Evolutionary conservation across 2,797 vertebrate species (phyloP), one percentile per base, ranked within the genome.

Genomic region (Staurois parvus): DNA sequence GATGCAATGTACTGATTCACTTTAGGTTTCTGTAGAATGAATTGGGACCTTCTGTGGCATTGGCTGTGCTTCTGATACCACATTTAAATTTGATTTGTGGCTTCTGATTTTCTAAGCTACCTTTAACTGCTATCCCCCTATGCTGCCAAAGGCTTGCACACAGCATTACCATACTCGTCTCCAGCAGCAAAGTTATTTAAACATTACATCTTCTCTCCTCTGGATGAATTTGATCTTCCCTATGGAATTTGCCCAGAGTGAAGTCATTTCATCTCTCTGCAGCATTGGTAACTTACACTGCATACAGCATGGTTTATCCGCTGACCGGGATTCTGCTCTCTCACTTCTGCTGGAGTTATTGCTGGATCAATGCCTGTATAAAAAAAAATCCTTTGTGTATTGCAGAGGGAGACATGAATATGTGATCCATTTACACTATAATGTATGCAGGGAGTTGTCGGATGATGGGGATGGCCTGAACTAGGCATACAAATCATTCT

Each of bases 201-300:
- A 68, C 77, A 48, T 48, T 48, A 68, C 77, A 48, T 48, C 30
- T 75, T 13, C 52, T 64, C 48, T 29, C 42, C 15, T 56, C 24
- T 30, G 34, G 48, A 42, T 17, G 75, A 78, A 72, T 56, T 30
- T 62, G 66, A 84, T 84, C 26, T 56, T 62, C 48, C 64, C 74
- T 26, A 29, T 77, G 48, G 75, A 64, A 24, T 77, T 84, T 62
- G 62, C 42, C 30, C 29, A 66, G 81, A 75, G 81, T 76, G 68
- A 76, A 75, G 37, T 37, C 17, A 69, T 83, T 84, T 84, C 11
- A 59, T 34, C 76, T 52, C 32, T 76, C 56, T 81, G 67, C 79
- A 45, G 81, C 72, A 75, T 75, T 83, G 72, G 79, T 56, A 32
- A 13, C 40, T 59, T 64, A 26, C 24, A 26, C 74, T 77, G 66